A percentile compares a stretch with the other conserved stretches of the same genome.
phyloP scores from a whole-genome alignment of 2,888 invertebrate genomes.

The Mechanitis mazaeus region DNA sequence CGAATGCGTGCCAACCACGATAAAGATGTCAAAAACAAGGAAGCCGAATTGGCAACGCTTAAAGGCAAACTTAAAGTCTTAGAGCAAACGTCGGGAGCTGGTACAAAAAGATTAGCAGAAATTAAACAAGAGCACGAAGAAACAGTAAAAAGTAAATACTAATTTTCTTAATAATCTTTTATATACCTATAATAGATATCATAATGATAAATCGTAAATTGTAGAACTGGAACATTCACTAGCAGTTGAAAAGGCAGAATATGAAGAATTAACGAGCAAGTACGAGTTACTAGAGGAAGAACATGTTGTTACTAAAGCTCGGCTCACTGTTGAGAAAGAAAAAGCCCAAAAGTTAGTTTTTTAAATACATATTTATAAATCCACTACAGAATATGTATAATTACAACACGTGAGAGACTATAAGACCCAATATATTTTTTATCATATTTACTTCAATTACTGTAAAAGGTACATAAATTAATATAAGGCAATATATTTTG shows the following conservation, averaged over 20 bases:
- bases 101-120: slow-evolving; percentile 80
- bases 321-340: slow-evolving; percentile 88
- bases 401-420: too few species aligned
- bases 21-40: slow-evolving; percentile 85
- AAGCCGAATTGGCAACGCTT: slow-evolving; percentile 84
- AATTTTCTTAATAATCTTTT: too few species aligned
- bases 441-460: too few species aligned
- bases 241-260: slow-evolving; percentile 82
- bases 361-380: background rate
- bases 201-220: slow-evolving; percentile 31
- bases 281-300: slow-evolving; percentile 91
- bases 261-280: slow-evolving; percentile 86
- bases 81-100: slow-evolving; percentile 78
- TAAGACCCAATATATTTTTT: too few species aligned
- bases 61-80: slow-evolving; percentile 83
- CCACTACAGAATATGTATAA: too few species aligned
- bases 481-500: slow-evolving; percentile 12
- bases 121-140: slow-evolving; percentile 82
- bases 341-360: slow-evolving; percentile 79
- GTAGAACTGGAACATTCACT: slow-evolving; percentile 82
- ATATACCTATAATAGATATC: background rate
- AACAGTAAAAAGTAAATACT: slow-evolving; percentile 78
- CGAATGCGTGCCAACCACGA: slow-evolving; percentile 81
- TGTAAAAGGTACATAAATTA: slow-evolving; percentile 7
- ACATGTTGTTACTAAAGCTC: slow-evolving; percentile 88